Conservation (phyloP, 2,888 invertebrate genomes). For the Alloplasta piceator region DNA sequence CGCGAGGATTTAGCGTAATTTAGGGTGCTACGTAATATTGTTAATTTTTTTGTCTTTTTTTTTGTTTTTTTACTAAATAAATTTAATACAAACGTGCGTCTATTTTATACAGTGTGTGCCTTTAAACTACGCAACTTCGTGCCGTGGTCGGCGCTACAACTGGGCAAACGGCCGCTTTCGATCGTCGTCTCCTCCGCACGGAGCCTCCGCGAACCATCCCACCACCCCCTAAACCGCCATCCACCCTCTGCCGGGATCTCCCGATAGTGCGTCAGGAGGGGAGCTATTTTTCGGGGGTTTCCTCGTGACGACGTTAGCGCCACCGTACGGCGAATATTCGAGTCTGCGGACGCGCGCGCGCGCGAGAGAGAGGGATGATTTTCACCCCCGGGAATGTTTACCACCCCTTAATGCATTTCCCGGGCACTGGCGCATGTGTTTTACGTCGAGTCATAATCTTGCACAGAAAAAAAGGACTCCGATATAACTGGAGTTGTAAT, state of each 20-base stretch:
- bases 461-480: too few species aligned
- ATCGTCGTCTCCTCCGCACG: slow-evolving; percentile 71
- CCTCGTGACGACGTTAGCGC: slow-evolving; percentile 49
- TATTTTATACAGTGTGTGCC: slow-evolving; percentile 82
- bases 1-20: slow-evolving; percentile 29
- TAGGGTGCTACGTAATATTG: slow-evolving; percentile 47
- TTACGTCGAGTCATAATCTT: too few species aligned
- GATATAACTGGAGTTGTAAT: too few species aligned
- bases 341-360: slow-evolving; percentile 40
- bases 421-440: not conserved
- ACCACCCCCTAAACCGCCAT: slow-evolving; percentile 19
- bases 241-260: slow-evolving; percentile 3
- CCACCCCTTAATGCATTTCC: not conserved
- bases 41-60: slow-evolving; percentile 35
- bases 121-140: slow-evolving; percentile 81
- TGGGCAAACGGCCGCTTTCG: slow-evolving; percentile 72
- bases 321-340: slow-evolving; percentile 60
- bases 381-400: not conserved
- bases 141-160: slow-evolving; percentile 82
- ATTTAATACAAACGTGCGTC: slow-evolving; percentile 79
- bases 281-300: slow-evolving; percentile 53
- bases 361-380: slow-evolving; percentile 12
- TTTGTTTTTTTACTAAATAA: slow-evolving; percentile 66
- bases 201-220: slow-evolving; percentile 64
- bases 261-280: slow-evolving; percentile 15